Evolutionary conservation across 2,113 vertebrate species (phyloP).

Genomic region (Apeltes quadracus): DNA sequence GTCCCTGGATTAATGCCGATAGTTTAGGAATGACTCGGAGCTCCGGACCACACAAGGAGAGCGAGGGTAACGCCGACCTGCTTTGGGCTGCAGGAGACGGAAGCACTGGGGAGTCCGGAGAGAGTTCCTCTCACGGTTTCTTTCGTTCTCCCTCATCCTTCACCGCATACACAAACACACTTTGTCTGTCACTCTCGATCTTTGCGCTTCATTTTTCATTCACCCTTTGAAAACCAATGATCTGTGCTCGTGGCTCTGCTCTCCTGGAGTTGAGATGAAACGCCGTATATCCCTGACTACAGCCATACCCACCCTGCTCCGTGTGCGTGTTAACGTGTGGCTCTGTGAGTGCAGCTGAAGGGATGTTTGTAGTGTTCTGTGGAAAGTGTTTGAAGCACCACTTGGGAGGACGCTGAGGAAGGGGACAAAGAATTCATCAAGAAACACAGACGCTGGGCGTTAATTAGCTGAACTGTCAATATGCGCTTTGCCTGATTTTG

Average conservation of each 20-base stretch:
- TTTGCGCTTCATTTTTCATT: slow-evolving; percentile 40
- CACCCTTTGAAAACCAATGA: slow-evolving; percentile 53
- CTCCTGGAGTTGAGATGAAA: slow-evolving; percentile 47
- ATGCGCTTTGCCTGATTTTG: slow-evolving; percentile 22
- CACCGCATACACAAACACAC: slow-evolving; percentile 1
- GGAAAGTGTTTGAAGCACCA: slow-evolving; percentile 65
- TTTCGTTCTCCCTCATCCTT: slow-evolving; percentile 9
- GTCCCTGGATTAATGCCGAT: slow-evolving; percentile 82
- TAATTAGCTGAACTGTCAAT: slow-evolving; percentile 56
- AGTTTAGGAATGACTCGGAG: slow-evolving; percentile 81
- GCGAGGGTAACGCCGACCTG: slow-evolving; percentile 48
- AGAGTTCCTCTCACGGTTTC: slow-evolving; percentile 33
- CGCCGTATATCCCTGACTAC: slow-evolving; percentile 9
- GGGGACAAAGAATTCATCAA: slow-evolving; percentile 55
- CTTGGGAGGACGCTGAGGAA: slow-evolving; percentile 58
- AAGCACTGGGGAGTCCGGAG: slow-evolving; percentile 34
- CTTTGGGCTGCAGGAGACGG: slow-evolving; percentile 40
- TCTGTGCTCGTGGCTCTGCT: slow-evolving; percentile 37
- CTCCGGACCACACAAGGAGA: slow-evolving; percentile 81
- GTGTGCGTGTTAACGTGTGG: slow-evolving; percentile 9
- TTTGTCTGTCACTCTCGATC: slow-evolving; percentile 28
- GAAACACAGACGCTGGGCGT: slow-evolving; percentile 57
- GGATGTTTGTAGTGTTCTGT: slow-evolving; percentile 36
- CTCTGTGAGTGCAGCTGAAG: neutral
- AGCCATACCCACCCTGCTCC: slow-evolving; percentile 51